A percentile compares a stretch with the other conserved stretches of the same genome.
Evolutionary conservation across 2,888 invertebrate genomes (phyloP).

Genomic region (Polydrusus cervinus): DNA sequence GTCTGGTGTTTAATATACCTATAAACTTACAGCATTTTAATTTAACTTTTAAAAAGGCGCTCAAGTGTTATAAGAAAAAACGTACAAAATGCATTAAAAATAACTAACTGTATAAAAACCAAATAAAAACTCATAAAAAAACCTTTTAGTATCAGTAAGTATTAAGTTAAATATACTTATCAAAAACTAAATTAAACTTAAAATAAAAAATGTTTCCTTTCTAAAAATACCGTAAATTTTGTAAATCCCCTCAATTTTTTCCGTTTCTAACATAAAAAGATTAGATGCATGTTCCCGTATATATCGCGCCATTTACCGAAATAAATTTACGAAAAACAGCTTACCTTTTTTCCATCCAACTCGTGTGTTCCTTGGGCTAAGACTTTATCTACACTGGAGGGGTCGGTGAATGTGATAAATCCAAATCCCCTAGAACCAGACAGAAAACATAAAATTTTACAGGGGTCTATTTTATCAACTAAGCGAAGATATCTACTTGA

Average conservation of each 20-base stretch:
- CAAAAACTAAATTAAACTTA: no score
- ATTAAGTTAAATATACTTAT: no score
- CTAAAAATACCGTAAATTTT: neutral
- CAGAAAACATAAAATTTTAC: conserved; percentile 48
- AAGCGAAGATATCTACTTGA: conserved; percentile 46
- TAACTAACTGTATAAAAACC: no score
- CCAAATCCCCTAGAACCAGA: conserved; percentile 93
- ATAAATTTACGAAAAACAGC: conserved; percentile 56
- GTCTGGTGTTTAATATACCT: no score
- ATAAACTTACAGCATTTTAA: no score
- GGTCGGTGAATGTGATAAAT: conserved; percentile 99
- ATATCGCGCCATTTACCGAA: conserved; percentile 25
- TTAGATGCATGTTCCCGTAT: neutral
- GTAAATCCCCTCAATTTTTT: neutral
- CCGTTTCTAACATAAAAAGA: neutral
- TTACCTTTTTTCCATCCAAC: conserved; percentile 99
- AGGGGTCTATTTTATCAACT: conserved; percentile 37
- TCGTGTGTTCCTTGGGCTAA: conserved; percentile 98
- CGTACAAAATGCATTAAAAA: no score
- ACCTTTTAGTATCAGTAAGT: no score
- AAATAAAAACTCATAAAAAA: no score
- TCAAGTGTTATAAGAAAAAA: no score
- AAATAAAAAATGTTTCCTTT: no score
- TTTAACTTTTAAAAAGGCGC: no score
- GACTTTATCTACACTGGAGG: conserved; percentile 99